Conservation (phyloP, 1,140 invertebrate genomes). For the Halictus rubicundus region DNA sequence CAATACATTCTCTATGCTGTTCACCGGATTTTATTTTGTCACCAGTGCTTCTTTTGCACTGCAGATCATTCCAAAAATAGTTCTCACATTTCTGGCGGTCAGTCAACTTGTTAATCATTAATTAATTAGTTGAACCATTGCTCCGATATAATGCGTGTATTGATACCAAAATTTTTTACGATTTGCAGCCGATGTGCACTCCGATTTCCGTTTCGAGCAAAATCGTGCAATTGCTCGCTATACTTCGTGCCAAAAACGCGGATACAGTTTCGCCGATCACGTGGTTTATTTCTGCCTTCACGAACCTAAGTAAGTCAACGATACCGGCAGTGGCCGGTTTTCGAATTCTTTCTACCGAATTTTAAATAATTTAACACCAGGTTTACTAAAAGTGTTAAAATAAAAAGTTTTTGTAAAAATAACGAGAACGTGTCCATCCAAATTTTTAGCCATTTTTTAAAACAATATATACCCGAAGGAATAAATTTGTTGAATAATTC, state of each 20-base stretch:
- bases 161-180: background rate
- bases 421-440: too few relatives aligned
- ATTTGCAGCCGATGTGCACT: constrained; percentile 84
- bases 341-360: background rate
- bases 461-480: too few relatives aligned
- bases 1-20: constrained; percentile 73
- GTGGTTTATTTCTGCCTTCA: constrained; percentile 86
- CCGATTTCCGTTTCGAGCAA: constrained; percentile 87
- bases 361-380: background rate
- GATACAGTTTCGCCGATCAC: constrained; percentile 85
- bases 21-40: constrained; percentile 79
- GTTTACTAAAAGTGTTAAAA: too few relatives aligned
- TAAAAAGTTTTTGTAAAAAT: too few relatives aligned
- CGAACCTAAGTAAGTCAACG: constrained; percentile 84
- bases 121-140: too few relatives aligned
- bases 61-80: constrained; percentile 80
- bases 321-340: background rate
- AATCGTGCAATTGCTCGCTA: constrained; percentile 84
- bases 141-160: background rate
- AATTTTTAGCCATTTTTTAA: too few relatives aligned
- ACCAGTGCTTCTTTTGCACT: constrained; percentile 78
- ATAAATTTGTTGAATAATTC: too few relatives aligned
- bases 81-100: constrained; percentile 84
- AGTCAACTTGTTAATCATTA: constrained; percentile 71
- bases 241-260: constrained; percentile 83